Evolutionary conservation across 2,888 invertebrate species (phyloP).

Genomic region (Catotricha subobsoleta): DNA sequence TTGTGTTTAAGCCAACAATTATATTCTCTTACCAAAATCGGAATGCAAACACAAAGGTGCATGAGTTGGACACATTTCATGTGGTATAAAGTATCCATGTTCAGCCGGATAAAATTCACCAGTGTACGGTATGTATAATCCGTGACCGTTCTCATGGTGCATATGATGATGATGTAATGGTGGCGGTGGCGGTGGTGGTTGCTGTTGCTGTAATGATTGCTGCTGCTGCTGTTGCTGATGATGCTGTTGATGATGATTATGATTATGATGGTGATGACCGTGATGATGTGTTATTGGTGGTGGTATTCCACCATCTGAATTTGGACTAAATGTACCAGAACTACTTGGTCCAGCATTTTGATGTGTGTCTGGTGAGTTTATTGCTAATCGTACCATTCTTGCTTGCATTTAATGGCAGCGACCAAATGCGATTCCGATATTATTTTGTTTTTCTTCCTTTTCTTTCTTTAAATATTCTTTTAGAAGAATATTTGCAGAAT

Average conservation of each 20-base stretch:
- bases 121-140: conserved; percentile 25
- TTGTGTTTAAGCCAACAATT: neutral
- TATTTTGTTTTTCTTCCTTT: too few relatives aligned
- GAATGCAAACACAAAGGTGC: conserved; percentile 1
- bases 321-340: conserved; percentile 1
- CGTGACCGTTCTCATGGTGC: conserved; percentile 9
- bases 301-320: conserved; percentile 4
- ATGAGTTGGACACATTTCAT: conserved; percentile 37
- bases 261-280: conserved; percentile 4
- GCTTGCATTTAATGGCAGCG: too few relatives aligned
- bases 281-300: neutral
- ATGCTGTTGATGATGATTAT: conserved; percentile 3
- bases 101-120: conserved; percentile 27
- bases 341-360: neutral
- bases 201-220: conserved; percentile 6
- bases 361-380: too few relatives aligned
- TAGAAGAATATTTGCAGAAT: too few relatives aligned
- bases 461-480: too few relatives aligned
- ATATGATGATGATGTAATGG: conserved; percentile 5
- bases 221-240: conserved; percentile 5
- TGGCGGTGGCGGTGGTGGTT: conserved; percentile 1
- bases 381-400: too few relatives aligned
- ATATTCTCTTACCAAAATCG: neutral
- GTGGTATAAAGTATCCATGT: conserved; percentile 23
- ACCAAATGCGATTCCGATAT: too few relatives aligned